phyloP scores from a whole-genome alignment of 2,797 vertebrate species.

The Botia almorhae region DNA sequence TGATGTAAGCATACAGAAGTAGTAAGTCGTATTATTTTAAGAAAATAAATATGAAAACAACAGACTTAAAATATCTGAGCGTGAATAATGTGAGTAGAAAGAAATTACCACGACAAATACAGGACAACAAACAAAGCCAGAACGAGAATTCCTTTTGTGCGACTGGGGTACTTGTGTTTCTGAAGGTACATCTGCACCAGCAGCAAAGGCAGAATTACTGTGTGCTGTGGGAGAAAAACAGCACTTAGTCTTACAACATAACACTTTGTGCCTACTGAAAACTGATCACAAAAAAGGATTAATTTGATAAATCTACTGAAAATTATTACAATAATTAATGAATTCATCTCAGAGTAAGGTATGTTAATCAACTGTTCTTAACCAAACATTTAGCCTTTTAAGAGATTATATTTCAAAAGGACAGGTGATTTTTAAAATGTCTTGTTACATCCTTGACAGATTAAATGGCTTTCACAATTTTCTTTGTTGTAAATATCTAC shows the following conservation, averaged over 20 bases:
- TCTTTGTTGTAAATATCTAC: not conserved
- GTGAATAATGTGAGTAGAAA: not conserved
- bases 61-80: not conserved
- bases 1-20: conserved; percentile 2
- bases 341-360: too few species aligned
- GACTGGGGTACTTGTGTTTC: conserved; percentile 60
- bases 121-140: conserved; percentile 57
- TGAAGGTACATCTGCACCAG: conserved; percentile 66
- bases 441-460: not conserved
- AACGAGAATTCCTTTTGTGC: conserved; percentile 55
- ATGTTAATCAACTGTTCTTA: too few species aligned
- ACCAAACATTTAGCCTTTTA: too few species aligned
- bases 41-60: not conserved
- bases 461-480: not conserved
- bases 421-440: not conserved
- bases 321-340: too few species aligned
- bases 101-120: conserved; percentile 65
- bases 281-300: too few species aligned
- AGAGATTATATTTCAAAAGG: not conserved
- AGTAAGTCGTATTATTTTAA: too few species aligned
- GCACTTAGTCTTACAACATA: not conserved
- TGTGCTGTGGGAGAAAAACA: conserved; percentile 61
- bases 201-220: conserved; percentile 67
- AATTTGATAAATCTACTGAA: too few species aligned
- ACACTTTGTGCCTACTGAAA: not conserved